These are phyloP conservation scores for Boulengeromyrus knoepffleri DNA, from an alignment of 2,113 vertebrate species.

Conservation along the genomic window DNA sequence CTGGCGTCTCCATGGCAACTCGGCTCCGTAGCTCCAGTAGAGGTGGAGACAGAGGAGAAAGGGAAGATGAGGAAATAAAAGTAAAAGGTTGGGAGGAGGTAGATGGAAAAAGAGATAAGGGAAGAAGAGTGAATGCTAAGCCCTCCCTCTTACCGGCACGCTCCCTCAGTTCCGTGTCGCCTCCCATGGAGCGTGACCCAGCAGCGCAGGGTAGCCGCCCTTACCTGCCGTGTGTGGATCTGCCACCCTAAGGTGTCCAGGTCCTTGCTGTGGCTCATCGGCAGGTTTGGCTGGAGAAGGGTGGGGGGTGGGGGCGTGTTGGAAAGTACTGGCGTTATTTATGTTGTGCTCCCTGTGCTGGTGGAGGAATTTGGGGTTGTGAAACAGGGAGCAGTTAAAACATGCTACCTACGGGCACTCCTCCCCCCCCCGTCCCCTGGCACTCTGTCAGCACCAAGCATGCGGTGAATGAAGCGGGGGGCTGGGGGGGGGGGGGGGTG, in stretches of 20 bases:
- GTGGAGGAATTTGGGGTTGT: not conserved
- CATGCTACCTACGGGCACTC: not conserved
- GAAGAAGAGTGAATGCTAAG: conserved; percentile 27
- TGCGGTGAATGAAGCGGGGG: not conserved
- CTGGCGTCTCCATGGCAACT: conserved; percentile 56
- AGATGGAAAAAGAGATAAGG: conserved; percentile 15
- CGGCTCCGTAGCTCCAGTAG: conserved; percentile 39
- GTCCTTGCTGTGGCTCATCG: not conserved
- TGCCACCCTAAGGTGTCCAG: not conserved
- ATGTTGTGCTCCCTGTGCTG: not conserved
- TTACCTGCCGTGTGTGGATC: not conserved
- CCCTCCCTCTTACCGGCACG: not conserved
- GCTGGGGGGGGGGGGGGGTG: not conserved
- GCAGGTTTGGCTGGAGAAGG: not conserved
- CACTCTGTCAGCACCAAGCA: not conserved
- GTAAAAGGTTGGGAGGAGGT: conserved; percentile 20
- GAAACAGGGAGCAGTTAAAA: not conserved
- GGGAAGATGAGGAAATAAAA: conserved; percentile 13
- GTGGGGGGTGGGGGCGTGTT: not conserved
- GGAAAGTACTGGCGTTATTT: not conserved
- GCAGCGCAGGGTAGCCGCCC: not conserved
- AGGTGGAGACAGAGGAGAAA: conserved; percentile 37
- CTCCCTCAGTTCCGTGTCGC: not conserved
- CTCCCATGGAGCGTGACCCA: not conserved
- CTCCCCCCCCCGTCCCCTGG: not conserved